phyloP scores from a whole-genome alignment of 1,140 invertebrate species.

The Tetraneura akinire region DNA sequence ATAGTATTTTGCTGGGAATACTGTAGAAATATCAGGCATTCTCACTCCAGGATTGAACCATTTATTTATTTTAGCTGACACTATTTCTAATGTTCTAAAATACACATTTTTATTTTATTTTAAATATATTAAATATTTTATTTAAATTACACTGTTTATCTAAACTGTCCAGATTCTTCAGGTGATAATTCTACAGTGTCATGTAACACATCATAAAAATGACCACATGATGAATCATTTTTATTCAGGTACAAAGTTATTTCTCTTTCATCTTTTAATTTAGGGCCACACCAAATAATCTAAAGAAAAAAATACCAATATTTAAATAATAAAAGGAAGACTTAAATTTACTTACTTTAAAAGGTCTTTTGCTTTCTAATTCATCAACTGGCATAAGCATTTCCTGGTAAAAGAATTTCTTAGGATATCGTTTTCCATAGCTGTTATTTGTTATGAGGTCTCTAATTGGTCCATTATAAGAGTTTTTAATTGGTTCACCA shows the following conservation, averaged over 20 bases:
- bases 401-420: constrained; percentile 94
- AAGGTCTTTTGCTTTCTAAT: constrained; percentile 96
- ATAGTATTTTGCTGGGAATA: constrained; percentile 38
- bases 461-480: constrained; percentile 71
- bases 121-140: neutral
- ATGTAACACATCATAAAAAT: constrained; percentile 90
- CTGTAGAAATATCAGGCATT: constrained; percentile 27
- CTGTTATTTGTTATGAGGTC: constrained; percentile 64
- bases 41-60: constrained; percentile 43
- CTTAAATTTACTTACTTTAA: constrained; percentile 84
- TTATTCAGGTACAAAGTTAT: constrained; percentile 95
- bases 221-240: constrained; percentile 80
- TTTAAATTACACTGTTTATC: constrained; percentile 59
- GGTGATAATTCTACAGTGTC: constrained; percentile 84
- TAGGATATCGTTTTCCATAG: constrained; percentile 63
- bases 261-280: constrained; percentile 89
- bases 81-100: constrained; percentile 43
- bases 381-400: constrained; percentile 95
- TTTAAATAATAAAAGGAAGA: neutral
- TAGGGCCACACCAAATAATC: constrained; percentile 68
- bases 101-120: neutral
- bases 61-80: constrained; percentile 40
- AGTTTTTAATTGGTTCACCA: constrained; percentile 42
- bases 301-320: constrained; percentile 53
- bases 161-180: constrained; percentile 83